A percentile compares a stretch with the other conserved stretches of the same genome.
Evolutionary conservation across 2,797 vertebrate species (phyloP).

Genomic region (Brotogeris chrysoptera): DNA sequence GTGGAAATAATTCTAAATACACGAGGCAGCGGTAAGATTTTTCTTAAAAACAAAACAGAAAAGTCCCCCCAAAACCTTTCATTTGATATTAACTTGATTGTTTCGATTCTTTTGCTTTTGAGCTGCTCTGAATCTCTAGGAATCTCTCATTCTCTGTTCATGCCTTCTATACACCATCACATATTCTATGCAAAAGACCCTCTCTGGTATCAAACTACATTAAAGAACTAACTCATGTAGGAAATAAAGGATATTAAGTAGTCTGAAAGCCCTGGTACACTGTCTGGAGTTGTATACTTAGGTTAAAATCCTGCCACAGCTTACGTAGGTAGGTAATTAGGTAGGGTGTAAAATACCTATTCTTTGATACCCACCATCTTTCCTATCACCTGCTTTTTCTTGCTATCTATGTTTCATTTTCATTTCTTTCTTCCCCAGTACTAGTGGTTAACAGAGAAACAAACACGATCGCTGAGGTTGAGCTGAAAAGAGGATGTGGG

Average conservation of each 20-base stretch:
- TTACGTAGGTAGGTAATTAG: neutral
- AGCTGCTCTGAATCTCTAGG: neutral
- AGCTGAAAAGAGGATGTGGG: conserved; percentile 39
- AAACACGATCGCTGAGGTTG: rapidly evolving
- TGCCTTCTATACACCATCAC: neutral
- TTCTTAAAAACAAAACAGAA: neutral
- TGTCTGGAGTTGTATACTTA: neutral
- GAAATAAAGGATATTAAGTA: neutral
- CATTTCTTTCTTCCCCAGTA: neutral
- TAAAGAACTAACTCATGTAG: neutral
- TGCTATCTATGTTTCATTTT: neutral
- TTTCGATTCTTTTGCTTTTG: neutral
- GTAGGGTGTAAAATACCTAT: rapidly evolving
- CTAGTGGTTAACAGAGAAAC: neutral
- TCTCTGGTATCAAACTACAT: neutral
- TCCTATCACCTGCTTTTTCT: neutral
- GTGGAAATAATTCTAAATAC: neutral
- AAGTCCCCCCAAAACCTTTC: neutral
- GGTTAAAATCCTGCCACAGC: neutral
- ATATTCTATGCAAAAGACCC: neutral
- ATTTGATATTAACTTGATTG: neutral
- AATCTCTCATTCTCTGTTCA: neutral
- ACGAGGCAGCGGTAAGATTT: neutral
- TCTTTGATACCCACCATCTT: neutral
- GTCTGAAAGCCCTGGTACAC: neutral